phyloP scores from a whole-genome alignment of 2,797 vertebrate genomes.

The Chrosomus eos region DNA sequence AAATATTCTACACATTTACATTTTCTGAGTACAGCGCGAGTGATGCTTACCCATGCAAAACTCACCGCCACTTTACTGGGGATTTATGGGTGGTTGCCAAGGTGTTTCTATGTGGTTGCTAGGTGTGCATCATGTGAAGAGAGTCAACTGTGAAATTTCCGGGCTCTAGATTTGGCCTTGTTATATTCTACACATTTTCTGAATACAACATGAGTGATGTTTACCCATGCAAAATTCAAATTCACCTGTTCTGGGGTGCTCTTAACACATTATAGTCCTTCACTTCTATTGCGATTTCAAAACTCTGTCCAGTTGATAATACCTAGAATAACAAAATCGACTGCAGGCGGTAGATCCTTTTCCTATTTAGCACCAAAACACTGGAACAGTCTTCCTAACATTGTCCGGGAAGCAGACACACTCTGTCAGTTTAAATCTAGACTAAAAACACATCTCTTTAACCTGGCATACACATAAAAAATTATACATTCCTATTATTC shows the following conservation, averaged over 20 bases:
- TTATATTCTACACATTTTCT: not conserved
- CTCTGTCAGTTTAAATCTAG: no score
- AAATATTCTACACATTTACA: not conserved
- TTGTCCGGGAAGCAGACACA: no score
- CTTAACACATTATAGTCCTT: no score
- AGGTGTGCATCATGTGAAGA: not conserved
- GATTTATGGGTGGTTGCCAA: not conserved
- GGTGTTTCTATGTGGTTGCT: not conserved
- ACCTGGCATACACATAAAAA: no score
- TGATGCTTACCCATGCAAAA: not conserved
- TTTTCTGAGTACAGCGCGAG: not conserved
- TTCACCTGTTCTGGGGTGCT: not conserved
- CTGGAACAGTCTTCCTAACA: no score
- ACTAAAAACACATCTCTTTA: no score
- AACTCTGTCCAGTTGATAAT: no score
- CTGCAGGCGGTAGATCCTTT: no score
- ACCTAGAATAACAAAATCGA: no score
- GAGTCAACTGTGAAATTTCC: not conserved
- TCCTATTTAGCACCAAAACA: no score
- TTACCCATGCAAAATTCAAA: not conserved
- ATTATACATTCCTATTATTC: no score
- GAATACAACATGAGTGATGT: not conserved
- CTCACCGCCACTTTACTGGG: not conserved
- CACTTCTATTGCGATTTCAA: no score
- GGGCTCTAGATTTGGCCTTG: not conserved